These are phyloP conservation scores for Cynopterus sphinx DNA, from an alignment of 2,797 vertebrate genomes.

Conservation along the genomic window DNA sequence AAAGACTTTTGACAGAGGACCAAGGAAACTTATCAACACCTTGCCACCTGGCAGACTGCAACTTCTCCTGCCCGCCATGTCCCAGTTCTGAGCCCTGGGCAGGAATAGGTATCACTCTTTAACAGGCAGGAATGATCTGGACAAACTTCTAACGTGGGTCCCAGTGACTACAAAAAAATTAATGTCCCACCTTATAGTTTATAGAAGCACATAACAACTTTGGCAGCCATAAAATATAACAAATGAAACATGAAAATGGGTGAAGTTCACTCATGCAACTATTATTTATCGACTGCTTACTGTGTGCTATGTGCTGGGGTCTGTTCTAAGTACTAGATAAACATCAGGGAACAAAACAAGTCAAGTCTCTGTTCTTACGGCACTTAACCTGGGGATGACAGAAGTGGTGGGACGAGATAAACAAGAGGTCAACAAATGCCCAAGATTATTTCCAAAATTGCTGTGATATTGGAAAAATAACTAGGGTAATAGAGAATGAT, in stretches of 20 bases:
- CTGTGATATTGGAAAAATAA: neutral
- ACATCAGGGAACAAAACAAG: neutral
- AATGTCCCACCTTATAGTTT: neutral
- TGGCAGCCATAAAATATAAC: neutral
- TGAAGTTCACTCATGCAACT: neutral
- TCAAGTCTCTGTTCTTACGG: neutral
- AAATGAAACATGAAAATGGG: neutral
- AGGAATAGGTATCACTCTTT: neutral
- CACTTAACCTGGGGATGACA: fast-evolving
- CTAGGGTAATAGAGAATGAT: neutral
- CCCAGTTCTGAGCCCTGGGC: neutral
- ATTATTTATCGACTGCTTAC: neutral
- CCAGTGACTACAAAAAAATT: neutral
- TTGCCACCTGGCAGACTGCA: neutral
- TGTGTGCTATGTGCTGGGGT: too few relatives aligned
- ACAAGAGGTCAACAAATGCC: too few relatives aligned
- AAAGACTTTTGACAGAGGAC: neutral
- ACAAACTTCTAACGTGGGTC: neutral
- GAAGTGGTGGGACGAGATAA: neutral
- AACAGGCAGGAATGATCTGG: neutral
- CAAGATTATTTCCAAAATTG: neutral
- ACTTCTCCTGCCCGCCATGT: neutral
- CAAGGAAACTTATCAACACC: neutral
- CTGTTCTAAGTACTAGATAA: neutral
- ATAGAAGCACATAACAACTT: neutral